Conservation (phyloP, 2,797 vertebrate genomes). For the Pelochelys cantorii region DNA sequence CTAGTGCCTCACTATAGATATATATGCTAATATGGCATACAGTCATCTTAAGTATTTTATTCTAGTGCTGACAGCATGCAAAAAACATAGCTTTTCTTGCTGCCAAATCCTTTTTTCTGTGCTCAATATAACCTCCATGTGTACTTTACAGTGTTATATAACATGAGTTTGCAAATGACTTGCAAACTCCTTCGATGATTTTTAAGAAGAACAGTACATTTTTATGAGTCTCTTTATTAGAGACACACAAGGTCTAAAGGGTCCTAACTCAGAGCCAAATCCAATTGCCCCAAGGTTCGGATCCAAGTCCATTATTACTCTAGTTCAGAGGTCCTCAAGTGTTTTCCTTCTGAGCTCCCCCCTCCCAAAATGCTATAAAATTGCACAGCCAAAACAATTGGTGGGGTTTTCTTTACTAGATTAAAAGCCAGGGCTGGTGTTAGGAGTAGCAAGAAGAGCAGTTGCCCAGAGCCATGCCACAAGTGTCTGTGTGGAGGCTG, state of each 20-base stretch:
- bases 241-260: background rate
- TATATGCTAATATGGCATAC: background rate
- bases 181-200: background rate
- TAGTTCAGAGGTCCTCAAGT: background rate
- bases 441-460: no score
- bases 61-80: background rate
- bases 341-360: no score
- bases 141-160: background rate
- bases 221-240: background rate
- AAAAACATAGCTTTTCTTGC: background rate
- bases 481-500: no score
- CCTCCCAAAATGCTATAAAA: no score
- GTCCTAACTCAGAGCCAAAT: background rate
- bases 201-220: background rate
- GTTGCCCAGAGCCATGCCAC: no score
- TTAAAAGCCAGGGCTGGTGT: no score
- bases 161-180: accelerated
- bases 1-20: no score
- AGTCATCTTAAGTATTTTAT: background rate
- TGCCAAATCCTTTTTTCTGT: background rate
- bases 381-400: no score
- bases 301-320: background rate
- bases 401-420: no score
- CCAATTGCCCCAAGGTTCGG: background rate
- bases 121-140: background rate